Evolutionary conservation across 2,113 vertebrate genomes (phyloP), one percentile per base, ranked within the genome.

Genomic region (Ptychochromis oligacanthus): DNA sequence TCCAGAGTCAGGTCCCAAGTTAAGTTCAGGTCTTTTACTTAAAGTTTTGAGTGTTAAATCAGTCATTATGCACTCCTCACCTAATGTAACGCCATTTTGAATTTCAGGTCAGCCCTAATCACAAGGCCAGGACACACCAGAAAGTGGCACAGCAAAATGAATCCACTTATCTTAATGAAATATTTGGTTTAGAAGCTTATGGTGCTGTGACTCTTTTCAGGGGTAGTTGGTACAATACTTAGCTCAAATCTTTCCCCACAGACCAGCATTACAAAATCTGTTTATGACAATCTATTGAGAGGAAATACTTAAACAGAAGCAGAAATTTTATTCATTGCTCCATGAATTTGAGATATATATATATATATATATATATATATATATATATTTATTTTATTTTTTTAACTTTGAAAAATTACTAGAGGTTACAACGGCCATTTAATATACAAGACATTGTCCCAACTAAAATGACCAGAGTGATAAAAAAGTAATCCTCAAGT

Each of bases 141-240:
- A 54, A 28, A 54, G 67, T 72, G 67, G 46, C 67, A 72, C 46
- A 72, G 67, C 46, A 72, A 72, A 72, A 6, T 72, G 31, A 72
- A 54, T 72, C 26, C 46, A 72, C 26, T 31, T 54, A 72, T 72
- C 46, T 72, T 72, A 72, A 72, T 54, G 18, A 72, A 72, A 72
- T 72, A 34, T 54, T 72, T 54, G 18, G 26, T 54, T 52, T 54
- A 34, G 28, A 72, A 31, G 67, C 26, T 54, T 72, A 54, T 54
- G 26, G 26, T 54, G 11, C 18, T 54, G 46, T 72, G 26, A 72
- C 20, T 72, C 34, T 36, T 54, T 72, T 46, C 46, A 72, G 26
- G 1, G 46, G 2, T 49, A n/a, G 43, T 9, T 34, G 46, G 46
- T n/a, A 72, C 26, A 54, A 72, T 46, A 1, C 7, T 52, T 72